phyloP scores from a whole-genome alignment of 2,113 vertebrate species.

The Dermatemys mawii region DNA sequence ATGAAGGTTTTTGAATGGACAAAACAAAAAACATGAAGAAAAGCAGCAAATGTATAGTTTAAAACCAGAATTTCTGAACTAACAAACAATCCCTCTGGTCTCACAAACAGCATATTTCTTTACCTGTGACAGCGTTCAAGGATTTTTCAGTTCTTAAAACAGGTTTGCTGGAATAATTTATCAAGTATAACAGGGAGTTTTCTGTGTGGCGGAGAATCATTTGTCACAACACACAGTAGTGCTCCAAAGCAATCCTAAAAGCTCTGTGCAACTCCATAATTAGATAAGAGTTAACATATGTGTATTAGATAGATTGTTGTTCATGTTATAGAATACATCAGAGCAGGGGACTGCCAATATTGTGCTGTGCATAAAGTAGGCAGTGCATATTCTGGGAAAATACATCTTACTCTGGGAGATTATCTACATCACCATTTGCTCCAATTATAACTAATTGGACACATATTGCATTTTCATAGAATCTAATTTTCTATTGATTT shows the following conservation, averaged over 20 bases:
- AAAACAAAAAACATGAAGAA: neutral
- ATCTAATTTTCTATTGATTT: constrained; percentile 81
- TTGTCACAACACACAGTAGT: constrained; percentile 29
- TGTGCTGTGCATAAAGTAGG: neutral
- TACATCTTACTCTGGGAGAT: constrained; percentile 19
- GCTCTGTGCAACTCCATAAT: constrained; percentile 47
- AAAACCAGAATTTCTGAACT: neutral
- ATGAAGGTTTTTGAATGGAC: constrained; percentile 33
- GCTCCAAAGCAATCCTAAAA: constrained; percentile 5
- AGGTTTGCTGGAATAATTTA: constrained; percentile 69
- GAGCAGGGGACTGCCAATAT: rapidly evolving
- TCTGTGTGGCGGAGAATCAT: constrained; percentile 18
- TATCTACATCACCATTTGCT: constrained; percentile 71
- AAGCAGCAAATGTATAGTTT: neutral
- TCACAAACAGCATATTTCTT: constrained; percentile 29
- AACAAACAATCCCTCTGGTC: constrained; percentile 36
- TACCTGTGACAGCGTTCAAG: constrained; percentile 58
- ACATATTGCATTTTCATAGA: constrained; percentile 71
- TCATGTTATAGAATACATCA: constrained; percentile 1
- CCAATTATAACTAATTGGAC: constrained; percentile 80
- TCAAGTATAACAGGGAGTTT: constrained; percentile 55
- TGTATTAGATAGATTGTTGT: constrained; percentile 18
- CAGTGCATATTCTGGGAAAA: neutral
- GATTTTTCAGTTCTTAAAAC: constrained; percentile 70
- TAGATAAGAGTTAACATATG: constrained; percentile 55